These are phyloP conservation scores for Probosciger aterrimus DNA, from an alignment of 2,113 vertebrate genomes.

Conservation along the genomic window DNA sequence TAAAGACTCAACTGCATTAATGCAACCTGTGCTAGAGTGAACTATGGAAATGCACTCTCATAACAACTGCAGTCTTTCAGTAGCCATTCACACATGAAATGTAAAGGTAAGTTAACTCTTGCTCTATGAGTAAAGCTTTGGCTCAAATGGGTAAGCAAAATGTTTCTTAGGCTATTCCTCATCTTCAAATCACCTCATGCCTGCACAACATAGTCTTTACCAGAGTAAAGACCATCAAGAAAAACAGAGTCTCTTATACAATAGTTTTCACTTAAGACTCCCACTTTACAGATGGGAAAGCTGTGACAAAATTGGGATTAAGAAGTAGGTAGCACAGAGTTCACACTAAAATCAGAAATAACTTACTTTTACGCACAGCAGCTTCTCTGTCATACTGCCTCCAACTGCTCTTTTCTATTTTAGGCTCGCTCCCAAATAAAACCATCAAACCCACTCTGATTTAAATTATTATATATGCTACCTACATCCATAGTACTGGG, in stretches of 20 bases:
- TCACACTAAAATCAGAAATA: neutral
- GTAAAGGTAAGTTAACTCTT: neutral
- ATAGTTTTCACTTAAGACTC: neutral
- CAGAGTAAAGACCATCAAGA: neutral
- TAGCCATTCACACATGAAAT: neutral
- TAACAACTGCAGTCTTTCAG: neutral
- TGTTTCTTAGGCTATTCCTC: neutral
- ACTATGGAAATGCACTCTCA: accelerated
- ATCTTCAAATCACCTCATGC: neutral
- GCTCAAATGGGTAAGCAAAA: neutral
- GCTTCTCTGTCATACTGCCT: neutral
- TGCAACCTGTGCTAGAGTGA: neutral
- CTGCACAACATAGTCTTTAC: neutral
- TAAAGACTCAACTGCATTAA: neutral
- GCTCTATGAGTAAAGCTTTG: neutral
- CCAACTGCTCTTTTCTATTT: neutral
- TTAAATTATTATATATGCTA: neutral
- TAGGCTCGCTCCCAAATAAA: neutral
- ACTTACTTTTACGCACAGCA: neutral
- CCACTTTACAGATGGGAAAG: neutral
- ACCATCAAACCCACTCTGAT: neutral
- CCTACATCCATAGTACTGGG: neutral
- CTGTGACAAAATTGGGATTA: neutral
- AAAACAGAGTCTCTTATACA: neutral
- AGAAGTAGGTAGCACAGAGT: neutral